Evolutionary conservation across 2,797 vertebrate species (phyloP), one percentile per base, ranked within the genome.

Genomic region (Catostomus latipinnis): DNA sequence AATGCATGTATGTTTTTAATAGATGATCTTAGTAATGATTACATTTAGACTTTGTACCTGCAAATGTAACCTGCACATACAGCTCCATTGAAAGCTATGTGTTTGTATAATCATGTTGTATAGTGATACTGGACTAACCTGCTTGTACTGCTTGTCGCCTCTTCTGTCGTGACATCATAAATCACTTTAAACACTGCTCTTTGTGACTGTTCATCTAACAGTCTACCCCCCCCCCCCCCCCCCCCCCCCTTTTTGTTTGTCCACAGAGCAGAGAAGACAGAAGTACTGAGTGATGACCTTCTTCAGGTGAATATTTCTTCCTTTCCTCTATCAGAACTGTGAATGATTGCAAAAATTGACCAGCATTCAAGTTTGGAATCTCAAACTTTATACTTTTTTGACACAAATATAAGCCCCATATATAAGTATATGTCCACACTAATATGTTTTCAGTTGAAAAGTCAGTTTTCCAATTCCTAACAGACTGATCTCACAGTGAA

Each of bases 281-380:
- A 98, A 89, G 97, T 98, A 43, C 94, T 99, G 87, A 97, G 94
- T 67, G 97, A 99, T 86, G 98, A 99, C 90, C 95, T 99, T 16
- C 88, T 98, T 46, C 96, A 95, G 96, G 98, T 98, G 93, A 92
- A 5, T 82, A 87, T 75, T 54, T 34, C 48, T 0, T 71, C 49
- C 48, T 34, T 83, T 74, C 9, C 13, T 78, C 71, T 14, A 50
- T 14, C 6, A 14, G 6, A 10, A 6, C 4, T 2, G 0, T 52
- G 13, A 74, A 52, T 52, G 50, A 10, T 3, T 52, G 50, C 34
- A 34, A 34, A 34, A 34, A 22, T 1, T 22, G 16, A 18, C 16
- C 16, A 18, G 16, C 16, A 18, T 18, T 18, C 16, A 18, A 18
- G 16, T 18, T 18, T 18, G 22, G 22, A 22, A 22, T 22, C 22